A percentile compares a stretch with the other conserved stretches of the same genome.
Evolutionary conservation across 2,797 vertebrate genomes (phyloP).

Genomic region (Pristis pectinata): DNA sequence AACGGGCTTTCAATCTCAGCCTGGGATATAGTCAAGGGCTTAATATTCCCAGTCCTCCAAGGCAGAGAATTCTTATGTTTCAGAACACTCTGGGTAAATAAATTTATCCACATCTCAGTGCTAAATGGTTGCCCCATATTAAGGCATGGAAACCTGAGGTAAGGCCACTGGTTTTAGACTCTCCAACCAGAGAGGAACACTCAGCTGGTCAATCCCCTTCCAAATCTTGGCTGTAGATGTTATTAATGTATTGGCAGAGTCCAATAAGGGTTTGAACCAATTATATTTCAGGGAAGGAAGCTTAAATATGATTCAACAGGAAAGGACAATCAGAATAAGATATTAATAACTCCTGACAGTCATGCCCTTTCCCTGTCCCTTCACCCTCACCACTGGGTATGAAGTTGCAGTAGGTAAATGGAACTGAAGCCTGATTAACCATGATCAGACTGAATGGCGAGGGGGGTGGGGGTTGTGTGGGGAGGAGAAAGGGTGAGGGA

Average conservation of each 20-base stretch:
- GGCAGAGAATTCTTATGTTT: too few species aligned
- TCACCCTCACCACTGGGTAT: neutral
- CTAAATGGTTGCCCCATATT: too few species aligned
- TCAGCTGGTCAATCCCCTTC: too few species aligned
- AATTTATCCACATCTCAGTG: too few species aligned
- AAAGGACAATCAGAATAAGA: neutral
- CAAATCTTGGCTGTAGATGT: neutral
- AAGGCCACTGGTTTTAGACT: too few species aligned
- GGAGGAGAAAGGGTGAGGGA: too few species aligned
- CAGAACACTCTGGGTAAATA: too few species aligned
- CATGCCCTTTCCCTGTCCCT: neutral
- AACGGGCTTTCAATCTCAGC: too few species aligned
- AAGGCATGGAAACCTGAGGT: too few species aligned
- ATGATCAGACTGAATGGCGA: neutral
- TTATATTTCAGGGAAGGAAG: neutral
- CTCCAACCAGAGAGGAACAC: too few species aligned
- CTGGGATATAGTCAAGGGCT: too few species aligned
- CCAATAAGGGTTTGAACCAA: neutral
- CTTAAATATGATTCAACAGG: neutral
- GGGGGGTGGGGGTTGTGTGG: neutral
- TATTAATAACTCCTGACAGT: neutral
- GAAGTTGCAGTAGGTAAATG: neutral
- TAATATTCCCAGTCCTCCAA: too few species aligned
- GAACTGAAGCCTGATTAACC: neutral
- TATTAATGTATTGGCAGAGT: neutral